Percentiles rank a stretch among this genome's conserved stretches.
Evolutionary conservation across 2,797 vertebrate genomes (phyloP).

Genomic region (Semotilus atromaculatus): DNA sequence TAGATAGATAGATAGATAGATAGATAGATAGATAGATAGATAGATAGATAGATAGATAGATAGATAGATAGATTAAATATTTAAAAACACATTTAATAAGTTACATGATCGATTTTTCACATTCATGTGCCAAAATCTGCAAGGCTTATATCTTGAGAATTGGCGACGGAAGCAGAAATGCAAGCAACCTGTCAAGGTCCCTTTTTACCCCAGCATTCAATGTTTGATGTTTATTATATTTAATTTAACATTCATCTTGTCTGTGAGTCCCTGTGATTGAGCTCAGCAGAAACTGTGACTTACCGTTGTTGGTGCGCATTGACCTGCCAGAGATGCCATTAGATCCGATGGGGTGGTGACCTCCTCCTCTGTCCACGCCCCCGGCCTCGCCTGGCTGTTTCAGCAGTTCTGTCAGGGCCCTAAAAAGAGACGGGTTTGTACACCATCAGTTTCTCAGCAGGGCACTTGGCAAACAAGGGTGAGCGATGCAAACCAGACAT

Average conservation of each 20-base stretch:
- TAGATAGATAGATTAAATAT: too few species aligned
- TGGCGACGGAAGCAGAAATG: not conserved
- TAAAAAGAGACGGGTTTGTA: constrained; percentile 61
- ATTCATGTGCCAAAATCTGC: not conserved
- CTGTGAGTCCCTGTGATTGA: not conserved
- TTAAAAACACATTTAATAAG: not conserved
- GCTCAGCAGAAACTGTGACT: constrained; percentile 52
- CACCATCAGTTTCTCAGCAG: constrained; percentile 31
- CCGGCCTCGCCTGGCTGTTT: constrained; percentile 87
- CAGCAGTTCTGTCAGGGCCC: constrained; percentile 91
- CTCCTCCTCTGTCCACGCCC: constrained; percentile 76
- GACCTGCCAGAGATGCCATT: constrained; percentile 82
- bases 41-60: too few species aligned
- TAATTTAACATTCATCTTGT: not conserved
- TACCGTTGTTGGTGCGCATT: constrained; percentile 85
- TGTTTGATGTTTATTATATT: constrained; percentile 5
- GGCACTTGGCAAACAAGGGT: constrained; percentile 22
- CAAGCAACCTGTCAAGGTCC: not conserved
- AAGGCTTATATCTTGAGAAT: not conserved
- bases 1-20: too few species aligned
- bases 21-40: too few species aligned
- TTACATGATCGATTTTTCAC: not conserved
- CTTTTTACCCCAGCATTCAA: not conserved
- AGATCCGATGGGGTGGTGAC: constrained; percentile 86
- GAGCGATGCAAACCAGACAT: constrained; percentile 7